Evolutionary conservation across 2,888 invertebrate species (phyloP), one percentile per base, ranked within the genome.

Genomic region (Mylabris sibirica): DNA sequence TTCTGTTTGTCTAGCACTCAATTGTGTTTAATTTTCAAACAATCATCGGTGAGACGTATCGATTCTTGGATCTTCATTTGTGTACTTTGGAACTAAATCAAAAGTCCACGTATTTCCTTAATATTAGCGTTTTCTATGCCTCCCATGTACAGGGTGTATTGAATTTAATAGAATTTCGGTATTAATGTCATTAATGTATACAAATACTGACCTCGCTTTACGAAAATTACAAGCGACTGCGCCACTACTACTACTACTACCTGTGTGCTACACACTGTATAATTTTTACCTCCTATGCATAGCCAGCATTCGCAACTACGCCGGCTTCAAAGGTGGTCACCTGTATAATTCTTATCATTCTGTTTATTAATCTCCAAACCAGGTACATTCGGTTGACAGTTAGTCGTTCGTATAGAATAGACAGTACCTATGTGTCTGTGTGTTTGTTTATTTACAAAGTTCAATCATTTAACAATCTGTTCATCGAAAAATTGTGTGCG

Each of bases 161-260:
- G 59, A 73, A 69, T 75, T 72, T 71, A 49, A 66, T 66, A 67
- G 1, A 38, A 14, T 44, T 49, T 67, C 53, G 62, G 64, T 71
- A 30, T 8, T 30, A 72, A 69, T 72, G 76, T 77, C 76, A 76
- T 73, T 73, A 71, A 72, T 71, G 44, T 44, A 44, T 49, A 9
- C 11, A 20, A 79, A 79, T 75, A 79, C 76, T 78, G 81, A 81
- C 80, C 80, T 81, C 81, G 78, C 74, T 73, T 72, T 75, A 67
- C 73, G 78, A 79, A 78, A 77, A 78, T 44, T 78, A 79, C 74
- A 72, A 77, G 80, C 81, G 80, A 72, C 80, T 80, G 80, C 81
- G 80, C 80, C 71, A 70, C 79, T 79, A n/a, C n/a, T n/a, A n/a
- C n/a, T n/a, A n/a, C n/a, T n/a, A n/a, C 30, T 79, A 81, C 80